A percentile compares a stretch with the other conserved stretches of the same genome.
Conservation (phyloP, 1,140 invertebrate species). For the Papilio polytes region DNA sequence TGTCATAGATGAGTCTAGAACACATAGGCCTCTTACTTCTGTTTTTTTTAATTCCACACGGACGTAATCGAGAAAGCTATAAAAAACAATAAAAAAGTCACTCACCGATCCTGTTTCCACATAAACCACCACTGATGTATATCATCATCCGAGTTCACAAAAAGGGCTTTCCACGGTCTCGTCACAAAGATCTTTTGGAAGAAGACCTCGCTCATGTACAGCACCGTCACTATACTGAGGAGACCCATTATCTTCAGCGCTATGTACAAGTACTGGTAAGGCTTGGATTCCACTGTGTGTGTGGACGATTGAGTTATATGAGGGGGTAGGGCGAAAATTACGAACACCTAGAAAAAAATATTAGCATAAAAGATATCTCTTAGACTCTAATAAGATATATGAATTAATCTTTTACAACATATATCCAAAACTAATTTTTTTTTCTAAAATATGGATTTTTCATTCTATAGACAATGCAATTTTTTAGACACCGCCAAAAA, state of each 20-base stretch:
- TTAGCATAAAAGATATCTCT: too few species aligned
- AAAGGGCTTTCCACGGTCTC: conserved; percentile 97
- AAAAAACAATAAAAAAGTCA: neutral
- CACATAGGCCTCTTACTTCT: too few species aligned
- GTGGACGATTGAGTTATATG: conserved; percentile 85
- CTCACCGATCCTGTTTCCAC: conserved; percentile 95
- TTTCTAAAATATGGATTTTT: too few species aligned
- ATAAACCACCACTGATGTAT: conserved; percentile 98
- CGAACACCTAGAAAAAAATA: conserved; percentile 67
- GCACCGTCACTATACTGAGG: conserved; percentile 92
- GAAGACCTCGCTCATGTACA: conserved; percentile 92
- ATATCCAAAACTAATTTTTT: too few species aligned
- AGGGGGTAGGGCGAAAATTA: conserved; percentile 90
- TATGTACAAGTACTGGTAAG: conserved; percentile 93
- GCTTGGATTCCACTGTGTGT: conserved; percentile 88
- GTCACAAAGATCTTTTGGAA: conserved; percentile 99
- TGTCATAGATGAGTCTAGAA: too few species aligned
- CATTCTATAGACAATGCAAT: too few species aligned
- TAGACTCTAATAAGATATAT: too few species aligned
- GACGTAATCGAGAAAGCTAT: too few species aligned
- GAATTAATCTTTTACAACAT: too few species aligned
- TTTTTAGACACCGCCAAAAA: too few species aligned
- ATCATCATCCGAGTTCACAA: conserved; percentile 98
- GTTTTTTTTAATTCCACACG: too few species aligned
- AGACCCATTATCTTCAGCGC: conserved; percentile 95